These are phyloP conservation scores for Daubentonia madagascariensis DNA, from an alignment of 2,113 vertebrate genomes.

Conservation along the genomic window DNA sequence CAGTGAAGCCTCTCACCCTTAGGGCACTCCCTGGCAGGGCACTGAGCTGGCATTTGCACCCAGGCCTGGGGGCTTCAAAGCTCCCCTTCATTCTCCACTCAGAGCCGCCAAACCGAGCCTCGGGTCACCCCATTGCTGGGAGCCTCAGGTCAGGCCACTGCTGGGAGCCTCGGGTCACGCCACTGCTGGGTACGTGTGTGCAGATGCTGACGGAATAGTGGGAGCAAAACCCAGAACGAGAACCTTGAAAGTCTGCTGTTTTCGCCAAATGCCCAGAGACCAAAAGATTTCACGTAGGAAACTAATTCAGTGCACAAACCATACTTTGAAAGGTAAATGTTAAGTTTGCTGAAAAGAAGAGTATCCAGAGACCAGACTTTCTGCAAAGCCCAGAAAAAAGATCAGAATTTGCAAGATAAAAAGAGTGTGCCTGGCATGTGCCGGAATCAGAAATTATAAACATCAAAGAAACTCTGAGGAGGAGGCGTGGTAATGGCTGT, in stretches of 20 bases:
- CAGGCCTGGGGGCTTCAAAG: neutral
- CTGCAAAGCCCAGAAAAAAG: neutral
- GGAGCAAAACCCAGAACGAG: neutral
- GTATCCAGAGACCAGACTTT: neutral
- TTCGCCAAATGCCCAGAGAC: neutral
- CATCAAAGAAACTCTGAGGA: neutral
- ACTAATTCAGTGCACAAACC: neutral
- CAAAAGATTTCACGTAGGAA: neutral
- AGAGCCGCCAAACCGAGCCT: too few relatives aligned
- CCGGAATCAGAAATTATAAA: neutral
- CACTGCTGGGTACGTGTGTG: neutral
- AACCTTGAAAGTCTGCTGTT: neutral
- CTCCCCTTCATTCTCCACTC: neutral
- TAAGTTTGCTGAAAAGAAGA: neutral
- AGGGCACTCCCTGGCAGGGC: fast-evolving
- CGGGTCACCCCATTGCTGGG: fast-evolving
- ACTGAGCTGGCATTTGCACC: neutral
- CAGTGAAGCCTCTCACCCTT: fast-evolving
- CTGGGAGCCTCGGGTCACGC: fast-evolving
- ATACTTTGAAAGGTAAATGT: neutral
- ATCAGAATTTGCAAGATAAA: neutral
- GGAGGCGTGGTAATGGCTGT: neutral
- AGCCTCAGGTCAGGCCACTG: too few relatives aligned
- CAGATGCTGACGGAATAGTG: neutral
- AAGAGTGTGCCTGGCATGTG: neutral